Percentiles rank a stretch among this genome's conserved stretches.
Conservation (phyloP, 1,140 invertebrate genomes). For the Panagrolaimus sp. region DNA sequence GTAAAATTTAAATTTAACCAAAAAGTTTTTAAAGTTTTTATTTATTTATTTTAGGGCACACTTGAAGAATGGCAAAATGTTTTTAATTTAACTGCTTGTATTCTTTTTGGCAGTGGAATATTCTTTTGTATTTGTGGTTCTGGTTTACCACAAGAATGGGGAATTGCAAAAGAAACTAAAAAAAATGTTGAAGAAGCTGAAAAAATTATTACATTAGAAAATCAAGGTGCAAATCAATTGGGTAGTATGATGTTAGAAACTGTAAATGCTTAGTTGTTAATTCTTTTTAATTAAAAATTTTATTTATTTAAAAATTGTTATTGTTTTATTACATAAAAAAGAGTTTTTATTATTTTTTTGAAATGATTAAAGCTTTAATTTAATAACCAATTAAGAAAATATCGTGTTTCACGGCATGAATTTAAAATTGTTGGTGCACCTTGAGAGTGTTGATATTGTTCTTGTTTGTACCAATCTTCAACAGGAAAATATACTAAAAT, state of each 20-base stretch:
- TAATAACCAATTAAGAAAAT: slow-evolving; percentile 1
- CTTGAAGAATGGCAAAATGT: slow-evolving; percentile 37
- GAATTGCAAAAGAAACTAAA: not conserved
- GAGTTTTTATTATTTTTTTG: not conserved
- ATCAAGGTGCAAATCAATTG: slow-evolving; percentile 3
- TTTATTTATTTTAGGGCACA: slow-evolving; percentile 31
- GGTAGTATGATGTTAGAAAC: slow-evolving; percentile 11
- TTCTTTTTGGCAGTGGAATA: slow-evolving; percentile 25
- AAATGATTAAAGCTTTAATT: not conserved
- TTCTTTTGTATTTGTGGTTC: slow-evolving; percentile 42
- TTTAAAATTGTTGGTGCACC: not conserved
- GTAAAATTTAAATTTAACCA: slow-evolving; percentile 14
- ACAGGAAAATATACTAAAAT: slow-evolving; percentile 1
- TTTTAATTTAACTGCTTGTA: slow-evolving; percentile 29
- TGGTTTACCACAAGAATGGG: slow-evolving; percentile 23
- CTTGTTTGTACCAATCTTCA: not conserved
- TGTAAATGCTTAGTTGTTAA: not conserved
- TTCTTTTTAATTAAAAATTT: not conserved
- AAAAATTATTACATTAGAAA: slow-evolving; percentile 8
- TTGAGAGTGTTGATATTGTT: not conserved
- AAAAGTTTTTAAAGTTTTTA: not conserved
- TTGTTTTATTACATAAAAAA: not conserved
- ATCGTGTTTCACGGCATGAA: slow-evolving; percentile 1
- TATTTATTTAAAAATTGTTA: not conserved
- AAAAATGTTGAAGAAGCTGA: not conserved